A percentile compares a stretch with the other conserved stretches of the same genome.
These are phyloP conservation scores for Sebastiscus tertius DNA, from an alignment of 2,797 vertebrate species.

Conservation along the genomic window DNA sequence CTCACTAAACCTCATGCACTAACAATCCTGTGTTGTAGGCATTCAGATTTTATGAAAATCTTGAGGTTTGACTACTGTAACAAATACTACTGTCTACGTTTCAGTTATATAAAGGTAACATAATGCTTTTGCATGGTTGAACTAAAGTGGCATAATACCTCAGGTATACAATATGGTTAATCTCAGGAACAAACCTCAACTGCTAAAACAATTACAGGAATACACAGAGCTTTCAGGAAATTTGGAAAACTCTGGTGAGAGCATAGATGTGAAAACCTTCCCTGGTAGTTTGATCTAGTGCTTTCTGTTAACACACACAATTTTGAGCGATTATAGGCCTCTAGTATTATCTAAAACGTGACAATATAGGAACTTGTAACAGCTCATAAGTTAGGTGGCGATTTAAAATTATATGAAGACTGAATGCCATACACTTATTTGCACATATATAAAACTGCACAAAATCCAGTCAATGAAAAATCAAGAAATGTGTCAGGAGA, in stretches of 20 bases:
- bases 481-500: too few relatives aligned
- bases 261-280: not conserved
- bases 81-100: not conserved
- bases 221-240: not conserved
- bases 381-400: not conserved
- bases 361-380: not conserved
- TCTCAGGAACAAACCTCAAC: not conserved
- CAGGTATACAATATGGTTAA: not conserved
- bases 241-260: not conserved
- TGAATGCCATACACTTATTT: not conserved
- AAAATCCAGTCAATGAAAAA: too few relatives aligned
- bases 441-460: too few relatives aligned
- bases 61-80: not conserved
- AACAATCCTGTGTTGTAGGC: not conserved
- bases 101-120: not conserved
- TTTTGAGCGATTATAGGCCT: not conserved
- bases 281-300: not conserved
- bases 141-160: not conserved
- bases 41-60: too few relatives aligned
- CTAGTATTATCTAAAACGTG: not conserved
- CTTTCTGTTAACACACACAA: not conserved
- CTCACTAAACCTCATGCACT: not conserved
- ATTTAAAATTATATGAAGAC: not conserved
- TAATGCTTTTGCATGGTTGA: not conserved
- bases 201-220: slow-evolving; percentile 27